phyloP scores from a whole-genome alignment of 2,797 vertebrate genomes.

The Characodon lateralis region DNA sequence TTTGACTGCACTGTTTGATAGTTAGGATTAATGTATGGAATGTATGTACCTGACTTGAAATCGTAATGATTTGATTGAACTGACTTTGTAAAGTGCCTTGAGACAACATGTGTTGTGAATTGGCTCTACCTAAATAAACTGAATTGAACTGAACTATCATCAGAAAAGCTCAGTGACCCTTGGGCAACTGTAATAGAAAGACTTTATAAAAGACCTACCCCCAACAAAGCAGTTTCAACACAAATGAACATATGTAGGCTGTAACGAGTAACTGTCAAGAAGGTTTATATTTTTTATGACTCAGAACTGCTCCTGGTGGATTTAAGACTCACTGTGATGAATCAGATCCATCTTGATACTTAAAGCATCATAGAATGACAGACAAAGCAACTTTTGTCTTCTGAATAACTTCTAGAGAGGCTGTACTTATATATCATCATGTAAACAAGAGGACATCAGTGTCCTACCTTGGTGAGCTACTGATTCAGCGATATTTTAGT shows the following conservation, averaged over 20 bases:
- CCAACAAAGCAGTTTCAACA: neutral
- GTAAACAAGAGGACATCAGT: neutral
- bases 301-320: neutral
- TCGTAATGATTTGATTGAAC: too few species aligned
- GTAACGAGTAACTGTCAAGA: neutral
- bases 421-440: neutral
- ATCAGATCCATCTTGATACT: neutral
- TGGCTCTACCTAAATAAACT: neutral
- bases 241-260: neutral
- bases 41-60: too few species aligned
- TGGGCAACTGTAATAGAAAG: neutral
- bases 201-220: neutral
- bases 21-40: too few species aligned
- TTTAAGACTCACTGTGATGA: neutral
- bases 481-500: neutral
- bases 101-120: too few species aligned
- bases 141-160: neutral
- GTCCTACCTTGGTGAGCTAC: neutral
- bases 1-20: too few species aligned
- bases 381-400: neutral
- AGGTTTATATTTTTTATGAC: neutral
- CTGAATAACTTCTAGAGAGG: neutral
- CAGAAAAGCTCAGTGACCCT: neutral
- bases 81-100: too few species aligned
- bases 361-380: neutral